Base-by-base conservation (phyloP, 2,888 invertebrate species). In the Amiota mariae region DNA sequence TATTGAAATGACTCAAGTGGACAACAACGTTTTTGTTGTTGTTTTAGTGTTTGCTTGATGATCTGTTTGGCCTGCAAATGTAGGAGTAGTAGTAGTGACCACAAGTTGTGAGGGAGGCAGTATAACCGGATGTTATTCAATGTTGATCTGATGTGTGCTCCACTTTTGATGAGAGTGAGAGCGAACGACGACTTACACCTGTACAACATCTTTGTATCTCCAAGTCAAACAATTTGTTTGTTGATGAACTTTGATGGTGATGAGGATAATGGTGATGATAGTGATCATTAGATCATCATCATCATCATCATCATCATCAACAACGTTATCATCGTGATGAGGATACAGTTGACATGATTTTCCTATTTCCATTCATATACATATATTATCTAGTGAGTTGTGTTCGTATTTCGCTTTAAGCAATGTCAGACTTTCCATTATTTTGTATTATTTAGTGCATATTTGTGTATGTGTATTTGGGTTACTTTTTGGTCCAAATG, bases 1-100 rank as follows among this genome's bases (percentile, higher is more conserved):
- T 86, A 85, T 85, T 85, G 87, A 84, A 85, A 76, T 86, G 81
- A 78, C 80, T 77, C 71, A 81, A 79, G 72, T 75, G 76, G 71
- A 79, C 75, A 61, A 61, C 24, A 36, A 36, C 24, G 57, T 20
- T 20, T 57, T 15, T n/a, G n/a, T n/a, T n/a, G n/a, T 15, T 15
- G 57, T 36, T 36, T 36, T 36, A 6, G 36, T 36, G 20, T 57
- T 51, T 70, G 70, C 57, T 57, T 36, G 36, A 36, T 36, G 8
- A 36, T 36, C 36, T 36, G 8, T 2, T 36, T 36, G 36, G 36
- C 36, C 36, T 36, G 36, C 36, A 36, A 36, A 36, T 36, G 36
- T 36, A 36, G 36, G 36, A 6, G 36, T 36, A 36, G 36, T 36
- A 6, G 3, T 3, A 24, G 3, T 3, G 3, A 36, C 36, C 0